Evolutionary conservation across 2,888 invertebrate species (phyloP), one percentile per base, ranked within the genome.

Genomic region (Adineta ricciae): DNA sequence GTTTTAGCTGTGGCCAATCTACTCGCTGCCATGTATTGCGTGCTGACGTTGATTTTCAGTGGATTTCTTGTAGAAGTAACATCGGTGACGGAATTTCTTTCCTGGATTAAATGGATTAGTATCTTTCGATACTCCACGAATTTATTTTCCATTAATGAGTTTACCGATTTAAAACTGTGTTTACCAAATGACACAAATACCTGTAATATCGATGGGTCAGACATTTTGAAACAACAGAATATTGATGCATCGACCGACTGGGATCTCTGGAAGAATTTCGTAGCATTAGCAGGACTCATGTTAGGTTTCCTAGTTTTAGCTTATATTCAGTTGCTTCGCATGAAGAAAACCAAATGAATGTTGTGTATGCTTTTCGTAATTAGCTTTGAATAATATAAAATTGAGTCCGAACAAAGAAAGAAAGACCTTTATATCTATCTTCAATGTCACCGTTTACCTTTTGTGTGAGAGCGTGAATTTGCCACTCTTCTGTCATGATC

Each of bases 11-110:
- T 90, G 9, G 90, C 89, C 72, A 90, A 89, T 87, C 86, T 90
- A 8, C 87, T 88, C 52, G 88, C 89, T 82, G 89, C 90, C 9
- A 87, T 90, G 83, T 85, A 86, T 84, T 90, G 88, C 86, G 90
- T 90, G n/a, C 88, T 90, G 86, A 90, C 90, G 89, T 90, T 90
- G 90, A 89, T 90, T 86, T 90, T 90, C 87, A 89, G 89, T 87
- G 90, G 90, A 16, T 87, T 90, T 32, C 87, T 90, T 83, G 89
- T 90, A 41, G 89, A 90, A 86, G 86, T 90, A 52, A 88, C 88
- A 21, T 87, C 89, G 14, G 87, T 90, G 9, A 88, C 88, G 0
- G 87, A 87, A 36, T 89, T 89, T 88, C 87, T 90, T 41, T 87
- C 87, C n/a, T 90, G 90, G 90, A 86, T 89, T 32, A 88, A 89